Evolutionary conservation across 35 echinoderm and acorn worm species (phyloP), one percentile per base, ranked within the genome.

Genomic region (Lytechinus pictus): DNA sequence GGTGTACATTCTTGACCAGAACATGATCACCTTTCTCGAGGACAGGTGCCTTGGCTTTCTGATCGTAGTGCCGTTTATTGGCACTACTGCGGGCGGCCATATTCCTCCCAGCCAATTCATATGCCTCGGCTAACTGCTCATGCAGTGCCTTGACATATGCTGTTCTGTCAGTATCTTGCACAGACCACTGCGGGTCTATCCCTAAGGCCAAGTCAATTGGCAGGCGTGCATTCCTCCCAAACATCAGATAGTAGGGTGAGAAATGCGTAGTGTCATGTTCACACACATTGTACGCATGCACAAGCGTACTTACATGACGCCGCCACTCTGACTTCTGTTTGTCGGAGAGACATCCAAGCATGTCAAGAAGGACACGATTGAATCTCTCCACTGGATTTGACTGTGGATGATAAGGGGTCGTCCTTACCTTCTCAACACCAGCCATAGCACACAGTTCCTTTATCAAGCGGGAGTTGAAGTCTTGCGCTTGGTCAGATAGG

Each of bases 381-480:
- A 94, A 97, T 10, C 96, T 55, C 54, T 97, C 96, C 3, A 86
- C 57, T 5, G 95, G 89, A 28, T 96, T 97, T 3, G 95, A 87
- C 87, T 95, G 95, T 14, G 96, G 95, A 79, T 97, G 96, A 55
- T 97, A 95, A 10, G 96, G 96, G 13, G 94, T 97, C 1, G 96
- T 97, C 9, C 92, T 56, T 3, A 95, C n/a, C n/a, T n/a, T n/a
- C n/a, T n/a, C n/a, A n/a, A n/a, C n/a, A n/a, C n/a, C n/a, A n/a
- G n/a, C n/a, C n/a, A n/a, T n/a, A n/a, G n/a, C n/a, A n/a, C n/a
- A n/a, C n/a, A n/a, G n/a, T n/a, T n/a, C n/a, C n/a, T n/a, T n/a
- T n/a, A n/a, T n/a, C n/a, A n/a, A n/a, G n/a, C n/a, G n/a, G n/a
- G n/a, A n/a, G n/a, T n/a, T n/a, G n/a, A n/a, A n/a, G n/a, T n/a